Evolutionary conservation across 2,888 invertebrate species (phyloP).

Genomic region (Oligia strigilis): DNA sequence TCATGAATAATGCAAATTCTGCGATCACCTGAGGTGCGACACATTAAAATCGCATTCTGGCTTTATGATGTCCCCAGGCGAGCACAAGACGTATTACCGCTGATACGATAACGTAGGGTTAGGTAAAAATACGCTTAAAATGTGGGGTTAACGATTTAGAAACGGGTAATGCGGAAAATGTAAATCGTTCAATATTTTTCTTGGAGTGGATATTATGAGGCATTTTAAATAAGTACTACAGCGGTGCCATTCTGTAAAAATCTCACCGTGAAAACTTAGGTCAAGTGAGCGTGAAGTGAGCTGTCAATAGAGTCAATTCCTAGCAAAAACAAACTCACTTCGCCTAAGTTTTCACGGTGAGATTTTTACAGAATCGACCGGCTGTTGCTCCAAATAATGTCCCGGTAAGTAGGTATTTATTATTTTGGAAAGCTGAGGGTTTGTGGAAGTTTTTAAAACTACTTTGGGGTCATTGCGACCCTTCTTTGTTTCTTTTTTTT

Average conservation of each 20-base stretch:
- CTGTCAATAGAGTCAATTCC: no score
- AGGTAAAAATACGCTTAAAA: constrained; percentile 57
- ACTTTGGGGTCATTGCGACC: background rate
- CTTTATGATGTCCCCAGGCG: constrained; percentile 75
- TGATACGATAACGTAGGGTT: constrained; percentile 69
- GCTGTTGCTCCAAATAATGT: background rate
- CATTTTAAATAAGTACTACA: background rate
- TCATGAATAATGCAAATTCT: constrained; percentile 83
- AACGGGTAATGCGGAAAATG: constrained; percentile 26
- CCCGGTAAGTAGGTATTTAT: background rate
- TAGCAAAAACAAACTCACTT: no score
- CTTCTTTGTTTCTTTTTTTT: no score
- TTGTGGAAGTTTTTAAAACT: background rate
- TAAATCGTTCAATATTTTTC: constrained; percentile 5
- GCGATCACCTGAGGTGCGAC: constrained; percentile 81
- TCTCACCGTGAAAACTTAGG: no score
- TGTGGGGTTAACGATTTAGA: constrained; percentile 38
- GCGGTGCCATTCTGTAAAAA: no score
- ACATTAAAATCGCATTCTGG: constrained; percentile 85
- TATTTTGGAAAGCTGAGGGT: background rate
- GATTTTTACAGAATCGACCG: no score
- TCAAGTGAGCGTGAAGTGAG: no score
- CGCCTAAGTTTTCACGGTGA: no score
- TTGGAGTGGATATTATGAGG: background rate
- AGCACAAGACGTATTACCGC: constrained; percentile 69